These are phyloP conservation scores for Orthosia cruda DNA, from an alignment of 2,888 invertebrate genomes.

Conservation along the genomic window DNA sequence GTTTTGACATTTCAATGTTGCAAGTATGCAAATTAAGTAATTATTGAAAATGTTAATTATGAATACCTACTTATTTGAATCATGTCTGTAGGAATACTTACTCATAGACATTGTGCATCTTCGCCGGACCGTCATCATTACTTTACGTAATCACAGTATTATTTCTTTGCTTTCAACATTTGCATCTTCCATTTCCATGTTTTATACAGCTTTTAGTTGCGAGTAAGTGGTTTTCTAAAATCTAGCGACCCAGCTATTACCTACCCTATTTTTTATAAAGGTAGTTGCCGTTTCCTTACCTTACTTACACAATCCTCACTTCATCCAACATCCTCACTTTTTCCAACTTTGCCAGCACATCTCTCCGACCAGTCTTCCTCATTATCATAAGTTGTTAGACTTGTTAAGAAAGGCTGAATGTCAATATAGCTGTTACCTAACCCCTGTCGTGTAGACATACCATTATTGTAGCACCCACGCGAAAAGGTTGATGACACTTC, in stretches of 20 bases:
- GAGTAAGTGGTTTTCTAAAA: not conserved
- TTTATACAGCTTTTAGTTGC: not conserved
- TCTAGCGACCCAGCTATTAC: not conserved
- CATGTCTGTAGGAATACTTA: not conserved
- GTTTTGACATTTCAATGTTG: constrained; percentile 62
- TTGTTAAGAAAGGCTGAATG: constrained; percentile 41
- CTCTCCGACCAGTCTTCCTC: not conserved
- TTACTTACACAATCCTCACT: not conserved
- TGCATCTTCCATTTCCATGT: constrained; percentile 12
- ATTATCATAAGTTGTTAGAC: constrained; percentile 39
- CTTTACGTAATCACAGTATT: not conserved
- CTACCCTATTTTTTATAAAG: not conserved
- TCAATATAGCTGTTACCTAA: constrained; percentile 49
- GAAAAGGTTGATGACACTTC: constrained; percentile 64
- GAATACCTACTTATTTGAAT: not conserved
- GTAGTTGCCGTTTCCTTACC: not conserved
- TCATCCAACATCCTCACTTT: not conserved
- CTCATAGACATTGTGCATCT: not conserved
- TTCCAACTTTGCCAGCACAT: constrained; percentile 1
- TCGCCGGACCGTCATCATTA: not conserved
- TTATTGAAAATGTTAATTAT: not conserved
- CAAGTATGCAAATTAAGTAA: constrained; percentile 17
- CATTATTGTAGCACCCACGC: constrained; percentile 66
- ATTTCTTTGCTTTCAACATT: not conserved
- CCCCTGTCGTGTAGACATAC: constrained; percentile 44